Base-by-base conservation (phyloP, 2,113 vertebrate species). In the Otocyon megalotis region DNA sequence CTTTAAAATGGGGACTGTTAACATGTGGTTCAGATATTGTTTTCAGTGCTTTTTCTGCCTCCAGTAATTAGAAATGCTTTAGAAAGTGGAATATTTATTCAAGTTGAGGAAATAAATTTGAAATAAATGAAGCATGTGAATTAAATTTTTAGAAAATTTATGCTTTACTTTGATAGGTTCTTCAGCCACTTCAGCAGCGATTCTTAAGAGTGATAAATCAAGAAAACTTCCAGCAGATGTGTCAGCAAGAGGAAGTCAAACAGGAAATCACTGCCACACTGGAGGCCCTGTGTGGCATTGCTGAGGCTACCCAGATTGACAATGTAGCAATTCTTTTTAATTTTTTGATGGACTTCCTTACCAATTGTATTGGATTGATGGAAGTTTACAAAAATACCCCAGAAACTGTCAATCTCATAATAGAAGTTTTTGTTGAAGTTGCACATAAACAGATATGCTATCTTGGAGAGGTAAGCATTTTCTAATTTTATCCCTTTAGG, bases 361-460 rank as follows among this genome's bases (percentile, higher is more conserved):
- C 99, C 98, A 99, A 99, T 98, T 99, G 99, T 98, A 99, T 99
- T 95, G 99, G 99, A 94, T 98, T 99, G 97, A 99, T 99, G 99
- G 99, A 99, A 99, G 99, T 99, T 77, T 99, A 99, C 98, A 99
- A 99, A 98, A 99, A 99, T 98, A 99, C 99, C 7, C 99, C 99
- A 10, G 99, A 99, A 98, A 99, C 99, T 35, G 99, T 99, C 98
- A 99, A 99, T 98, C 99, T 99, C 98, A 99, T 99, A 94, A 99
- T 99, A 76, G 99, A 99, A 98, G 99, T 99, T 92, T 99, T 99
- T 98, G 99, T 99, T 98, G 99, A 99, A 99, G 99, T 99, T 98
- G 99, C 99, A 98, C 99, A 99, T 98, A 99, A 99, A 97, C 99
- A 99, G 98, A 99, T 99, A 98, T 99, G 99, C 97, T 99, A 99